Conservation (phyloP, 2,113 vertebrate genomes). For the Otolemur garnettii region DNA sequence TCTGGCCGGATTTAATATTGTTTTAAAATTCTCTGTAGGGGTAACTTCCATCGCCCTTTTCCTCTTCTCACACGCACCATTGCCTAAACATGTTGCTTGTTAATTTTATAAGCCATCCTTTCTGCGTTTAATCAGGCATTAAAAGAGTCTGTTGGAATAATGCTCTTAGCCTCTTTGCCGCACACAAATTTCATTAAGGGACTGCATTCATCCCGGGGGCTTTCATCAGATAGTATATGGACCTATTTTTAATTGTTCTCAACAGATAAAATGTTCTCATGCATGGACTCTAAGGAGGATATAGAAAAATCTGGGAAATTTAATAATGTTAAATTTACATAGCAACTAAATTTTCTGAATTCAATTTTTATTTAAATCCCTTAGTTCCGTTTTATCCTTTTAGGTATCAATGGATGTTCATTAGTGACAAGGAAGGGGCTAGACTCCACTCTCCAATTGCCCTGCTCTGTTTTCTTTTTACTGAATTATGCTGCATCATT, state of each 20-base stretch:
- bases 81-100: neutral
- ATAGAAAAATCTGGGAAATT: neutral
- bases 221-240: neutral
- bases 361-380: neutral
- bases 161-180: neutral
- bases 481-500: neutral
- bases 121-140: neutral
- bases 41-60: neutral
- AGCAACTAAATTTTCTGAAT: constrained; percentile 17
- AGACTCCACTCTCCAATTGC: neutral
- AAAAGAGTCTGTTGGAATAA: neutral
- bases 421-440: neutral
- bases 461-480: neutral
- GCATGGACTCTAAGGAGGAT: neutral
- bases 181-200: neutral
- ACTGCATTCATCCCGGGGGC: neutral
- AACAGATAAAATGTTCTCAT: neutral
- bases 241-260: neutral
- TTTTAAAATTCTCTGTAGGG: neutral
- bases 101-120: neutral
- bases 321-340: constrained; percentile 23
- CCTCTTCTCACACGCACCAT: no score
- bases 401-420: neutral
- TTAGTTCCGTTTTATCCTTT: neutral
- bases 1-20: neutral